Evolutionary conservation across 1,140 invertebrate genomes (phyloP).

Genomic region (Bombus sibiricus): DNA sequence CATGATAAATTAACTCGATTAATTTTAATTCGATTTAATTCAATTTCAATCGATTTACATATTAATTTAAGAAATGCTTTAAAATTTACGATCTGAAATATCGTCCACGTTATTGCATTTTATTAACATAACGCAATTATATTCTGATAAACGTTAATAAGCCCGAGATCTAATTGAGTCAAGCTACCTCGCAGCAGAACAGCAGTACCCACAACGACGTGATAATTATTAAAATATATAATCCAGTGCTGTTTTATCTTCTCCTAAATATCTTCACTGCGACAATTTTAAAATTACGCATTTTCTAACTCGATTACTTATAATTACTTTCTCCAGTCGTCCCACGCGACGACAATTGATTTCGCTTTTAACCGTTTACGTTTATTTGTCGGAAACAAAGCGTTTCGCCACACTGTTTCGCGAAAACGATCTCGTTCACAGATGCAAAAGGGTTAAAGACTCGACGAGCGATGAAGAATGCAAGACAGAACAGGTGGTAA

Average conservation of each 20-base stretch:
- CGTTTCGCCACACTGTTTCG: background rate
- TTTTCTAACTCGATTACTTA: too few relatives aligned
- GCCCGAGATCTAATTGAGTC: background rate
- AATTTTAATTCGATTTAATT: background rate
- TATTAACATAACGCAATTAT: background rate
- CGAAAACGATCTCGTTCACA: background rate
- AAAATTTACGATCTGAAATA: background rate
- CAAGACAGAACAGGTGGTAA: background rate
- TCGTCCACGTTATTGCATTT: background rate
- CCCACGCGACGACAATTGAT: too few relatives aligned
- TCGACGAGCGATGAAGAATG: background rate
- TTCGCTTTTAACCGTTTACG: background rate
- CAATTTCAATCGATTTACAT: background rate
- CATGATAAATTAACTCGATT: background rate
- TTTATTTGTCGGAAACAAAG: background rate
- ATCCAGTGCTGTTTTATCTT: background rate
- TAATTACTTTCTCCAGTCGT: too few relatives aligned
- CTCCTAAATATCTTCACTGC: too few relatives aligned
- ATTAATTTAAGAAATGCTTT: background rate
- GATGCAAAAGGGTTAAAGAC: background rate
- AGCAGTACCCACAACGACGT: background rate
- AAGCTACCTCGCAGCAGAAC: background rate
- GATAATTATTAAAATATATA: background rate
- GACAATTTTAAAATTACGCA: too few relatives aligned
- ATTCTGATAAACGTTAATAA: background rate